Evolutionary conservation across 2,888 invertebrate genomes (phyloP), one percentile per base, ranked within the genome.

Genomic region (Acrobeloides nanus): DNA sequence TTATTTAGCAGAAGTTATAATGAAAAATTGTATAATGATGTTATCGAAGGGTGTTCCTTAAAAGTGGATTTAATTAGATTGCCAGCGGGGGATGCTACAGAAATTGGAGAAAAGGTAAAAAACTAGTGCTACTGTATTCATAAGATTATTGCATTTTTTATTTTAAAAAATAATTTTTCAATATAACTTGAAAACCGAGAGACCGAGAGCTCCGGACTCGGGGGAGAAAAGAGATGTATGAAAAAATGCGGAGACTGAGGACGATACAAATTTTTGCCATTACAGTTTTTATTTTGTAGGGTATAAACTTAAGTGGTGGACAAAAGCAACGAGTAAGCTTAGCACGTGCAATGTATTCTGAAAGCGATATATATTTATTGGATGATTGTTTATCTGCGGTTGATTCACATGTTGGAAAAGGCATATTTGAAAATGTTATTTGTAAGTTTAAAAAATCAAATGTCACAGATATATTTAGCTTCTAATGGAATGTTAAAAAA

Each of bases 351-450:
- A 88, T 89, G 1, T 92, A 90, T 76, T 83, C 82, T 66, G 82
- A 88, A 75, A 82, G 86, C 0, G 89, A 90, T 71, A 80, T 89
- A 55, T 92, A 89, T 76, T 83, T 90, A 71, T 78, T 97, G 66
- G 95, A 97, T 74, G 95, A 97, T 80, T 93, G 95, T 2, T 73
- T 82, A 39, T 89, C 89, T 73, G 93, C 93, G 4, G 93, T 95
- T 1, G 95, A 95, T 76, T 84, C 89, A 25, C 93, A 95, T 75
- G 93, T 95, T 40, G 93, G 93, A 12, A 90, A 89, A 78, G 92
- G 93, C 74, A 89, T 95, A 68, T 97, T 95, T 74, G 87, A 93
- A 60, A 82, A 89, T 75, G 88, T 89, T 23, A 82, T 95, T 53
- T 88, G 90, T 25, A 37, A 48, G 61, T 57, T n/a, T n/a, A n/a